These are phyloP conservation scores for Lasioglossum figueresi DNA, from an alignment of 2,888 invertebrate genomes.

Conservation along the genomic window DNA sequence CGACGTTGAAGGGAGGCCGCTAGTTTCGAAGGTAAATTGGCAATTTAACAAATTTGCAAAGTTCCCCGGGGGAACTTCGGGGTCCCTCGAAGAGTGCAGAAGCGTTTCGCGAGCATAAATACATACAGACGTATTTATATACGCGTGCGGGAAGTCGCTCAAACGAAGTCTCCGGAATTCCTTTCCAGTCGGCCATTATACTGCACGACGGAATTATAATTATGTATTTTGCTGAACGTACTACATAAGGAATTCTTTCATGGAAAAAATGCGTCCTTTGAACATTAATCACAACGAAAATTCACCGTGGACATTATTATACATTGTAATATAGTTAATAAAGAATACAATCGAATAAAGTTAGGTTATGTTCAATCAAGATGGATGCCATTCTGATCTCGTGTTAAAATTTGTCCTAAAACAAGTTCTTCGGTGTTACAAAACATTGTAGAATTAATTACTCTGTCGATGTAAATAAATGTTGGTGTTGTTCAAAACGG, in stretches of 20 bases:
- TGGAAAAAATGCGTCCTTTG: background rate
- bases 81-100: conserved; percentile 58
- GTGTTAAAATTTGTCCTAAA: background rate
- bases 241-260: background rate
- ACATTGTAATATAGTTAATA: background rate
- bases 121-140: conserved; percentile 43
- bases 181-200: background rate
- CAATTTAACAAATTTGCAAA: conserved; percentile 83
- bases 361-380: background rate
- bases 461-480: too few species aligned
- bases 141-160: conserved; percentile 4
- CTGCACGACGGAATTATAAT: background rate
- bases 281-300: background rate
- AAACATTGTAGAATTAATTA: background rate
- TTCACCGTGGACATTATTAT: background rate
- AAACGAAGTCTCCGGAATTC: background rate
- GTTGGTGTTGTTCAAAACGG: background rate
- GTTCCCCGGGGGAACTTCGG: conserved; percentile 78
- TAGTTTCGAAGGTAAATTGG: conserved; percentile 82
- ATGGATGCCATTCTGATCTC: background rate
- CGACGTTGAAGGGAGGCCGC: conserved; percentile 69
- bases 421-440: background rate
- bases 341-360: background rate
- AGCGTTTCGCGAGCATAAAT: conserved; percentile 52
- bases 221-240: background rate